Conservation (phyloP, 2,113 vertebrate genomes). For the Leiothrix lutea region DNA sequence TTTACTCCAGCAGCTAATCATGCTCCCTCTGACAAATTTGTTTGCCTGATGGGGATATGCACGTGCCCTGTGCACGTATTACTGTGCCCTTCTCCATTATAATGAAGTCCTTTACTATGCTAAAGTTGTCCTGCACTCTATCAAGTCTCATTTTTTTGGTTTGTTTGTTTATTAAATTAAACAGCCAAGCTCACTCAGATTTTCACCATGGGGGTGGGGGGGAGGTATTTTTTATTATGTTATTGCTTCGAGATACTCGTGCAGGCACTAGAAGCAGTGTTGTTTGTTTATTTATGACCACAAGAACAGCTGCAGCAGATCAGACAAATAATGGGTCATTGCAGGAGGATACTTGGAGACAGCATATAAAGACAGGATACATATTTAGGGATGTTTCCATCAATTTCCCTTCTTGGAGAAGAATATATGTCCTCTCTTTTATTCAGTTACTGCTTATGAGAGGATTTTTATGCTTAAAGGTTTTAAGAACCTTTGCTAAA, state of each 20-base stretch:
- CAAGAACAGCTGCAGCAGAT: background rate
- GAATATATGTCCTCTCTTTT: background rate
- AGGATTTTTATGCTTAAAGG: background rate
- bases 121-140: background rate
- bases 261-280: background rate
- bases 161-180: background rate
- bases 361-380: background rate
- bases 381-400: background rate
- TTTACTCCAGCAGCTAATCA: conserved; percentile 1
- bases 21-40: background rate
- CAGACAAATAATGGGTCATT: background rate
- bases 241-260: background rate
- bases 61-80: background rate
- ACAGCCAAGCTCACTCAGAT: background rate
- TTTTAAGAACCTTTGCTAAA: background rate
- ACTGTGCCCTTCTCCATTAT: background rate
- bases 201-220: background rate
- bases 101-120: background rate
- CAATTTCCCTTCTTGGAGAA: background rate
- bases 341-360: background rate
- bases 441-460: background rate
- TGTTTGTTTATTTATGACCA: background rate
- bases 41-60: background rate
- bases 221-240: background rate
- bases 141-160: background rate